A percentile compares a stretch with the other conserved stretches of the same genome.
Evolutionary conservation across 2,113 vertebrate species (phyloP).

Genomic region (Rhinogobius similis): DNA sequence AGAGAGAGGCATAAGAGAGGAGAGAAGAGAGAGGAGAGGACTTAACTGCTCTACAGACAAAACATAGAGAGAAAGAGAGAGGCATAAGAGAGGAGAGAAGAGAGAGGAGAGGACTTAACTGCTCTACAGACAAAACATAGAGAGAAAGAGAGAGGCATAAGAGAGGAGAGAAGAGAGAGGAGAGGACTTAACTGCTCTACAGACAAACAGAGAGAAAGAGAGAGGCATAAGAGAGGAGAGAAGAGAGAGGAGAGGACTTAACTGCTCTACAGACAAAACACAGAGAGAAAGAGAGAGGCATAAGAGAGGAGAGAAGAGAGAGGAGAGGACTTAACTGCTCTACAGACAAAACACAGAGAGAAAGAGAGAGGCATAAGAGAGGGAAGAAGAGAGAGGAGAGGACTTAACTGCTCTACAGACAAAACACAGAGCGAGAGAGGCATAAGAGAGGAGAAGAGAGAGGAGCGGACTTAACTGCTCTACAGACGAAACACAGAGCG

Average conservation of each 20-base stretch:
- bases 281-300: background rate
- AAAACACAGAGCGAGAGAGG: constrained; percentile 25
- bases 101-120: constrained; percentile 10
- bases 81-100: too few relatives aligned
- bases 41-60: too few relatives aligned
- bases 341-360: constrained; percentile 19
- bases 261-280: constrained; percentile 38
- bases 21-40: too few relatives aligned
- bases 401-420: constrained; percentile 23
- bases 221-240: constrained; percentile 13
- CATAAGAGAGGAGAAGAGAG: constrained; percentile 15
- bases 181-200: constrained; percentile 5
- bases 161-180: constrained; percentile 31
- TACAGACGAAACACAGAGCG: too few relatives aligned
- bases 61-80: too few relatives aligned
- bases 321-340: too few relatives aligned
- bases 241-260: background rate
- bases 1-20: background rate
- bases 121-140: constrained; percentile 37
- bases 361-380: constrained; percentile 25
- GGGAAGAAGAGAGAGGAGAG: constrained; percentile 22
- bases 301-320: too few relatives aligned
- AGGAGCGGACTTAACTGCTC: too few relatives aligned
- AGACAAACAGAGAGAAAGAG: constrained; percentile 14
- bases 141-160: background rate